Percentiles rank a stretch among this genome's conserved stretches.
These are phyloP conservation scores for Otocyon megalotis DNA, from an alignment of 2,113 vertebrate genomes.

Conservation along the genomic window DNA sequence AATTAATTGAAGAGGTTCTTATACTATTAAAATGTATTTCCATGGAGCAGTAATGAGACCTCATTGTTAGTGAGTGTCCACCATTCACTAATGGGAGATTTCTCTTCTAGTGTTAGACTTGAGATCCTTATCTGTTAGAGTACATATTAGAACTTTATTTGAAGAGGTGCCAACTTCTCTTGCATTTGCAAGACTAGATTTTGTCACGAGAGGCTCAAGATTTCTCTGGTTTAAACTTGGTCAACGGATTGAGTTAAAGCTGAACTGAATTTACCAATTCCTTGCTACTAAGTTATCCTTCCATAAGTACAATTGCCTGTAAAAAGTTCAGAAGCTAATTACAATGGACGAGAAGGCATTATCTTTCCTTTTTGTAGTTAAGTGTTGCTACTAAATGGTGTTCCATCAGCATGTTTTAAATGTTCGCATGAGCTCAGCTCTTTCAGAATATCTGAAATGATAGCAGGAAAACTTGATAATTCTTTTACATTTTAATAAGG, in stretches of 20 bases:
- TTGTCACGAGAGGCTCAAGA: constrained; percentile 1
- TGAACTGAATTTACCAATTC: not conserved
- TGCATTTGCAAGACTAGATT: not conserved
- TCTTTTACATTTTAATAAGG: not conserved
- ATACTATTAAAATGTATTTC: constrained; percentile 62
- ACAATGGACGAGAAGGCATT: not conserved
- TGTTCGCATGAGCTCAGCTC: not conserved
- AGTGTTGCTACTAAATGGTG: constrained; percentile 11
- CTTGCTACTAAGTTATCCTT: constrained; percentile 20
- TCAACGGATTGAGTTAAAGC: not conserved
- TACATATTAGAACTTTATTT: constrained; percentile 15
- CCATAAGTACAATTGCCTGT: constrained; percentile 12
- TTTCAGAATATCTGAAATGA: constrained; percentile 52
- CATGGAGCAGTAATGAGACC: constrained; percentile 34
- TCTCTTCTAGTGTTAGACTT: not conserved
- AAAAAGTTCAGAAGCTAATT: constrained; percentile 35
- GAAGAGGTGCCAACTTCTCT: not conserved
- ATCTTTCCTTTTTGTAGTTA: not conserved
- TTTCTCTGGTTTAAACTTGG: not conserved
- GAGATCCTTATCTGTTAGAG: not conserved
- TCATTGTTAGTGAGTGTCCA: constrained; percentile 55
- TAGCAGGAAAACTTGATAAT: not conserved
- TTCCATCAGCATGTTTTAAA: constrained; percentile 36
- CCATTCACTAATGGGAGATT: not conserved
- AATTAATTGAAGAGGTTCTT: constrained; percentile 76